Conservation (phyloP, 2,797 vertebrate species). For the Selene dorsalis region DNA sequence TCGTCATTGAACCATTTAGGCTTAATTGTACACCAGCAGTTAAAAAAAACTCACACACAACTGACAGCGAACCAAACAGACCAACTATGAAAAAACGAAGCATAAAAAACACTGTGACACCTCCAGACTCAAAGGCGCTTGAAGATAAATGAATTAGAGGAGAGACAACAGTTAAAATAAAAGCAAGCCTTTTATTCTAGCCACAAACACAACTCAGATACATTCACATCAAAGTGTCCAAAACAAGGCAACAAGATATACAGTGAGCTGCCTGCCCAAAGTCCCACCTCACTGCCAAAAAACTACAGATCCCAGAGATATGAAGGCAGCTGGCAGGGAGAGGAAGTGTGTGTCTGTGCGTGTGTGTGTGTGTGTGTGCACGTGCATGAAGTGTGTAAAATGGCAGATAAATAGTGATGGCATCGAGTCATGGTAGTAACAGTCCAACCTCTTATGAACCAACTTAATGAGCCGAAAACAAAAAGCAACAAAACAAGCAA, state of each 20-base stretch:
- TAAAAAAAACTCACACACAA: neutral
- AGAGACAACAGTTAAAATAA: constrained; percentile 39
- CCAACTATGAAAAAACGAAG: neutral
- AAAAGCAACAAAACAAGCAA: neutral
- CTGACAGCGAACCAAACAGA: neutral
- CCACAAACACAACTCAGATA: constrained; percentile 55
- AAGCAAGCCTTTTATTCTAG: constrained; percentile 73
- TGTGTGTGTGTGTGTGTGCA: constrained; percentile 16
- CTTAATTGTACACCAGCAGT: constrained; percentile 28
- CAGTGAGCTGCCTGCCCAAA: constrained; percentile 21
- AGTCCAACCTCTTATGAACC: constrained; percentile 14
- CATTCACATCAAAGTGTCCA: constrained; percentile 63
- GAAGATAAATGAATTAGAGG: constrained; percentile 21
- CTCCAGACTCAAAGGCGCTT: neutral
- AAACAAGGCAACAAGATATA: constrained; percentile 67
- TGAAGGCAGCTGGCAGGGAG: constrained; percentile 50
- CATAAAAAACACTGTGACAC: neutral
- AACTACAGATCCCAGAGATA: constrained; percentile 73
- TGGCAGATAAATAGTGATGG: constrained; percentile 27
- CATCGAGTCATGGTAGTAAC: constrained; percentile 24
- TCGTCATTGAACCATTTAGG: constrained; percentile 42
- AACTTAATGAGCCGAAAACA: neutral
- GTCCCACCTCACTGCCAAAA: constrained; percentile 31
- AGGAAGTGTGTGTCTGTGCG: constrained; percentile 9
- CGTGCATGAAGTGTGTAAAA: too few species aligned